These are phyloP conservation scores for Nymphalis urticae DNA, from an alignment of 2,888 invertebrate genomes.

Conservation along the genomic window DNA sequence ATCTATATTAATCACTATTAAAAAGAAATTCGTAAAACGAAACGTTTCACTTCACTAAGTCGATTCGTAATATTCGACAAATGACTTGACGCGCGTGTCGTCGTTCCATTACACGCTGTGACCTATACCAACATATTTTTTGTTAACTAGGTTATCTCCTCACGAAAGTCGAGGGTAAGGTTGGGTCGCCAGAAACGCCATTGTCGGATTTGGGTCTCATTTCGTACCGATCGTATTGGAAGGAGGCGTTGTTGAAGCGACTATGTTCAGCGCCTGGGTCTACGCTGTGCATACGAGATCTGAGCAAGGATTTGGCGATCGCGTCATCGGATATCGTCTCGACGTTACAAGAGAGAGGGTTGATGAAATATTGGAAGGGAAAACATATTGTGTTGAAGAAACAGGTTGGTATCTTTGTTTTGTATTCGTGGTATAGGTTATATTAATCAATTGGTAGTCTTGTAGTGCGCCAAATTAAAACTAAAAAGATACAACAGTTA, in stretches of 20 bases:
- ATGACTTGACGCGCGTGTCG: background rate
- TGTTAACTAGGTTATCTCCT: slow-evolving; percentile 91
- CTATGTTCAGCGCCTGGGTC: slow-evolving; percentile 94
- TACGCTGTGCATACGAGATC: slow-evolving; percentile 94
- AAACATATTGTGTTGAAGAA: slow-evolving; percentile 97
- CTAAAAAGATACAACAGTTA: too few relatives aligned
- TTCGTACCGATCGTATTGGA: slow-evolving; percentile 99
- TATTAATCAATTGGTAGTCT: too few relatives aligned
- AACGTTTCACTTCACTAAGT: too few relatives aligned
- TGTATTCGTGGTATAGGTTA: too few relatives aligned
- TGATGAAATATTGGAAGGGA: slow-evolving; percentile 99
- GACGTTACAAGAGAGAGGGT: slow-evolving; percentile 96
- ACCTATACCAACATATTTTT: slow-evolving; percentile 19
- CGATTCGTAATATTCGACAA: background rate
- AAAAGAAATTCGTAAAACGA: too few relatives aligned
- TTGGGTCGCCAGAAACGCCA: slow-evolving; percentile 99
- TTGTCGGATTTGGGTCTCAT: slow-evolving; percentile 98
- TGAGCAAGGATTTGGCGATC: slow-evolving; percentile 94
- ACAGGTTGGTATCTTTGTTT: slow-evolving; percentile 82
- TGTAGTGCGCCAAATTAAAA: too few relatives aligned
- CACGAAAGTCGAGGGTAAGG: slow-evolving; percentile 97
- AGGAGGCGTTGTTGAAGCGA: slow-evolving; percentile 95
- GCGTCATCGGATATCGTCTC: slow-evolving; percentile 99
- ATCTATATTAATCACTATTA: too few relatives aligned
- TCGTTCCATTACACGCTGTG: background rate